These are phyloP conservation scores for Pelodytes ibericus DNA, from an alignment of 2,797 vertebrate species.

Conservation along the genomic window DNA sequence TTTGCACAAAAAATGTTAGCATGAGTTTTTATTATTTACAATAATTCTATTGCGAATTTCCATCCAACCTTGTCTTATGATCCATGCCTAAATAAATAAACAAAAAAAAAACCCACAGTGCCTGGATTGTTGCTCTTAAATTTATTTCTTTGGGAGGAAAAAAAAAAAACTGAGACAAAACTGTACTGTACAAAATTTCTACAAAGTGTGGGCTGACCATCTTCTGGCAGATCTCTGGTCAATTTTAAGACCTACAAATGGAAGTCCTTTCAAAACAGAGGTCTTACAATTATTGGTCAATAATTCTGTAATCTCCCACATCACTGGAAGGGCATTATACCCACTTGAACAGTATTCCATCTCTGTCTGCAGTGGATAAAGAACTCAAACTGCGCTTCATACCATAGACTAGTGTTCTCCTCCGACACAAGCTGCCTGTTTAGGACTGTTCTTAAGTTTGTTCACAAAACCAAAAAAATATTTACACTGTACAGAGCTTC, in stretches of 20 bases:
- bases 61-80: too few species aligned
- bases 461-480: constrained; percentile 42
- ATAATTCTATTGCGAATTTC: too few species aligned
- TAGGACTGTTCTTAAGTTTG: background rate
- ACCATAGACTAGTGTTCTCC: background rate
- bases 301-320: background rate
- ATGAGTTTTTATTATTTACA: too few species aligned
- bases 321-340: too few species aligned
- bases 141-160: constrained; percentile 40
- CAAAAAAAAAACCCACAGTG: too few species aligned
- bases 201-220: background rate
- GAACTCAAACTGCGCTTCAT: background rate
- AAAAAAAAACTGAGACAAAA: constrained; percentile 6
- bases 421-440: background rate
- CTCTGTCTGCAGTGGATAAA: background rate
- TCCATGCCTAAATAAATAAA: too few species aligned
- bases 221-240: background rate
- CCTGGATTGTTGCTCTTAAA: constrained; percentile 28
- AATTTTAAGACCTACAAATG: background rate
- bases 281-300: background rate
- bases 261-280: background rate
- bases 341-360: background rate
- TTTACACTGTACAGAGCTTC: constrained; percentile 48
- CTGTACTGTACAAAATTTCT: constrained; percentile 26
- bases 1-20: too few species aligned